Percentiles rank a stretch among this genome's conserved stretches.
Conservation (phyloP, 2,888 invertebrate species). For the Agriotes lineatus region DNA sequence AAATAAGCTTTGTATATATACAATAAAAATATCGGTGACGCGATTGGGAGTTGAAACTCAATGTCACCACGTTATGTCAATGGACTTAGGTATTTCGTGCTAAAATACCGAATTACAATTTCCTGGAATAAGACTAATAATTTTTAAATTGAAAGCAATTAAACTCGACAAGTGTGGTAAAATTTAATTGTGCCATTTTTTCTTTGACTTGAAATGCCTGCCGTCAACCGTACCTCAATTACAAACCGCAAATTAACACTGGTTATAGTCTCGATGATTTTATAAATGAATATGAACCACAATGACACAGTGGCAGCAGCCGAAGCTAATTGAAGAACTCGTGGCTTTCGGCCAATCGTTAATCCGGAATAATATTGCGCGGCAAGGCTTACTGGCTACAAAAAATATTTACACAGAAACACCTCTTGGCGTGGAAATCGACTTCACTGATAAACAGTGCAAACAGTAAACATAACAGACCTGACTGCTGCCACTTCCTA, state of each 20-base stretch:
- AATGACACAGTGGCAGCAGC: too few relatives aligned
- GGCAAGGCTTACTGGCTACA: neutral
- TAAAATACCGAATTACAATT: neutral
- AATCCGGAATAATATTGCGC: neutral
- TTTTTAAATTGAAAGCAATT: conserved; percentile 1
- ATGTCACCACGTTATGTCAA: neutral
- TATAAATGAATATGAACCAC: too few relatives aligned
- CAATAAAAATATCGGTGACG: too few relatives aligned
- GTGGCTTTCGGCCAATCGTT: too few relatives aligned
- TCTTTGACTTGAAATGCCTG: neutral
- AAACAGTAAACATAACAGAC: neutral
- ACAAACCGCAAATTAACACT: neutral
- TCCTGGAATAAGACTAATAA: neutral
- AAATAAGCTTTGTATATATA: too few relatives aligned
- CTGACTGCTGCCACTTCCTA: too few relatives aligned
- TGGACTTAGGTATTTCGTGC: neutral
- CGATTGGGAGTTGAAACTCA: too few relatives aligned
- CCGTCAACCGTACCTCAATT: neutral
- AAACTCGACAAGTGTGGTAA: neutral
- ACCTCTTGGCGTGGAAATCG: neutral
- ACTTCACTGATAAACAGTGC: neutral
- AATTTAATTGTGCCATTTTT: conserved; percentile 5
- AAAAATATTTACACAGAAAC: conserved; percentile 9
- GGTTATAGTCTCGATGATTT: neutral
- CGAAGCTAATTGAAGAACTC: too few relatives aligned